phyloP scores from a whole-genome alignment of 2,888 invertebrate genomes.

The Lasioglossum villosulum region DNA sequence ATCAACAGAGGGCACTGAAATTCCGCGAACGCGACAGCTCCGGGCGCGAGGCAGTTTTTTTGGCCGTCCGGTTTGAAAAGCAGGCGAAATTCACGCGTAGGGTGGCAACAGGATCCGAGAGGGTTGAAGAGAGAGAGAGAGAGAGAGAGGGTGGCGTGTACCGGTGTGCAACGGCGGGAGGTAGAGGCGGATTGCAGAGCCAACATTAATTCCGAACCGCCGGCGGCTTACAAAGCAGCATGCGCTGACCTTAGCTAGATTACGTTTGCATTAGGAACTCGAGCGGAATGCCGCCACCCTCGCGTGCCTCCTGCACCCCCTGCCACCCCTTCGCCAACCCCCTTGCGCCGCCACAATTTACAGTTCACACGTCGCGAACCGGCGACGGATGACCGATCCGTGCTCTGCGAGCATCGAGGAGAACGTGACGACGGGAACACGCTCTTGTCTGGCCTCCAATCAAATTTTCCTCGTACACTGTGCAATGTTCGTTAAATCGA shows the following conservation, averaged over 20 bases:
- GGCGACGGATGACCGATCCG: constrained; percentile 63
- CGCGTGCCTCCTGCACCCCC: constrained; percentile 33
- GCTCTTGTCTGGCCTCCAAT: neutral
- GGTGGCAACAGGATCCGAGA: neutral
- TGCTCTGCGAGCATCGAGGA: constrained; percentile 20
- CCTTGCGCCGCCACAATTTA: constrained; percentile 69
- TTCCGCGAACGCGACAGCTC: neutral
- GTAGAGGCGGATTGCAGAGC: constrained; percentile 67
- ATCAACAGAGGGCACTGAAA: neutral
- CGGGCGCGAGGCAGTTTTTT: neutral
- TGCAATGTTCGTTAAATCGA: neutral
- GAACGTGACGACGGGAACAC: constrained; percentile 22
- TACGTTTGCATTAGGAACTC: constrained; percentile 79
- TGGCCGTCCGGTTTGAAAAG: neutral
- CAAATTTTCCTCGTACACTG: neutral
- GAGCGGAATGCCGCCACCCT: constrained; percentile 73
- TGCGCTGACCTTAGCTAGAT: constrained; percentile 77
- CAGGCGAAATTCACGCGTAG: neutral
- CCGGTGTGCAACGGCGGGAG: neutral
- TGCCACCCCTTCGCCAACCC: neutral
- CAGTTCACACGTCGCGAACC: constrained; percentile 72
- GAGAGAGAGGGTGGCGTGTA: neutral
- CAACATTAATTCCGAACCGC: constrained; percentile 76
- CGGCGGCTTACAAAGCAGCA: constrained; percentile 77
- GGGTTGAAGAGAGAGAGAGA: neutral